A percentile compares a stretch with the other conserved stretches of the same genome.
These are phyloP conservation scores for Oryctes rhinoceros DNA, from an alignment of 1,140 invertebrate genomes.

Conservation along the genomic window DNA sequence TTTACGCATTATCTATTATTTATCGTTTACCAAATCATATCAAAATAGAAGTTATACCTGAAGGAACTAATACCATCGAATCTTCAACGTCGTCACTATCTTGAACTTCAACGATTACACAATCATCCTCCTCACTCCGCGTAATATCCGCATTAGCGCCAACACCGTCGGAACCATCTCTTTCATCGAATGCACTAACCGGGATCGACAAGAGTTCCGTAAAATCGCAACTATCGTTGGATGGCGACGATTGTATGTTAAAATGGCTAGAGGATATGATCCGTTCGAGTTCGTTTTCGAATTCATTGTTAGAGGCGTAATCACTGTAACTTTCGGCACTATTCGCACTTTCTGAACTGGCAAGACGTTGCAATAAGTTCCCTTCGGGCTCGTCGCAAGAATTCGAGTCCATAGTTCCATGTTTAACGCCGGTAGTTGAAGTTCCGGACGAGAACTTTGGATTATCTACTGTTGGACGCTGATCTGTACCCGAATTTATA, in stretches of 20 bases:
- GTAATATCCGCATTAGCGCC: slow-evolving; percentile 19
- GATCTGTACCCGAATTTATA: background rate
- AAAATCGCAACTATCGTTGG: slow-evolving; percentile 46
- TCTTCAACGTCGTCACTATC: slow-evolving; percentile 52
- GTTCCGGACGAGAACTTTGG: background rate
- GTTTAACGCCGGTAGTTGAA: slow-evolving; percentile 31
- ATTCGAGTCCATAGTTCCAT: slow-evolving; percentile 47
- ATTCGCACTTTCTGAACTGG: slow-evolving; percentile 44
- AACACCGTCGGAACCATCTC: slow-evolving; percentile 32
- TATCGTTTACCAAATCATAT: background rate
- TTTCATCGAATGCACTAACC: slow-evolving; percentile 18
- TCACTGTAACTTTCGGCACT: slow-evolving; percentile 18
- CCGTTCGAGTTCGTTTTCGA: slow-evolving; percentile 44
- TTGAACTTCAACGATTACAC: slow-evolving; percentile 40
- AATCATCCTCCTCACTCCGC: slow-evolving; percentile 32
- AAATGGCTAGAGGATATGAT: slow-evolving; percentile 47
- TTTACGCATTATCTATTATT: background rate
- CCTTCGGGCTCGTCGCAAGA: slow-evolving; percentile 40
- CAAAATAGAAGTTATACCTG: slow-evolving; percentile 49
- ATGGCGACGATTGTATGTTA: slow-evolving; percentile 49
- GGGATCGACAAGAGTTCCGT: slow-evolving; percentile 43
- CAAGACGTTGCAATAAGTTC: slow-evolving; percentile 38
- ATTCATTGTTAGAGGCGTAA: slow-evolving; percentile 23
- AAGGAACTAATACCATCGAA: slow-evolving; percentile 56
- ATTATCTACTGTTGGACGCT: background rate